Conservation (phyloP, 2,797 vertebrate species). For the Momotus momota region DNA sequence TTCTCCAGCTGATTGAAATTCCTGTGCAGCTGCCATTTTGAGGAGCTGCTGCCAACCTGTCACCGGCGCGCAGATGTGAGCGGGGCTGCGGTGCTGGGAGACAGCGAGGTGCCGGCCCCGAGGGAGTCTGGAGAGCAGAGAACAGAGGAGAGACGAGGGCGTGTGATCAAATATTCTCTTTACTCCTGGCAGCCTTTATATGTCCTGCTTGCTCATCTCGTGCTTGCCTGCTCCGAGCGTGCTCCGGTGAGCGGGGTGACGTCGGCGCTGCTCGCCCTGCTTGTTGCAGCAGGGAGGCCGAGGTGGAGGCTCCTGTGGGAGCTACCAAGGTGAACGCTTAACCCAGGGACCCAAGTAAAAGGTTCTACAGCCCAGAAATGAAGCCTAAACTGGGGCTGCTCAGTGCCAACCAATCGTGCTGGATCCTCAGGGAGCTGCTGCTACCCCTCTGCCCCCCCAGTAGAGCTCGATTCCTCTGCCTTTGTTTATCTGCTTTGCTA, state of each 20-base stretch:
- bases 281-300: background rate
- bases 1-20: background rate
- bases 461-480: background rate
- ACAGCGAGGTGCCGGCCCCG: background rate
- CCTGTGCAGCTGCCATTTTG: background rate
- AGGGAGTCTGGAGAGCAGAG: slow-evolving; percentile 22
- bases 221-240: background rate
- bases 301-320: accelerated
- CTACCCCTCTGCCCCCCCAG: background rate
- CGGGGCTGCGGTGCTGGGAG: background rate
- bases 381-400: background rate
- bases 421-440: background rate
- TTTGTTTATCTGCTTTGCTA: background rate
- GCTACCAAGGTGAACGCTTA: background rate
- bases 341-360: accelerated
- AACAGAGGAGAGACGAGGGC: slow-evolving; percentile 4
- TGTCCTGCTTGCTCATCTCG: background rate
- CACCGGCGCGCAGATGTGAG: background rate
- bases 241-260: accelerated
- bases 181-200: slow-evolving; percentile 10
- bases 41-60: slow-evolving; percentile 6
- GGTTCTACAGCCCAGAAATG: accelerated
- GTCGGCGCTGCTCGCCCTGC: accelerated
- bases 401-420: accelerated
- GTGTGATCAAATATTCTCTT: slow-evolving; percentile 80